Base-by-base conservation (phyloP, 2,113 vertebrate species). In the Planiliza haematocheilus region DNA sequence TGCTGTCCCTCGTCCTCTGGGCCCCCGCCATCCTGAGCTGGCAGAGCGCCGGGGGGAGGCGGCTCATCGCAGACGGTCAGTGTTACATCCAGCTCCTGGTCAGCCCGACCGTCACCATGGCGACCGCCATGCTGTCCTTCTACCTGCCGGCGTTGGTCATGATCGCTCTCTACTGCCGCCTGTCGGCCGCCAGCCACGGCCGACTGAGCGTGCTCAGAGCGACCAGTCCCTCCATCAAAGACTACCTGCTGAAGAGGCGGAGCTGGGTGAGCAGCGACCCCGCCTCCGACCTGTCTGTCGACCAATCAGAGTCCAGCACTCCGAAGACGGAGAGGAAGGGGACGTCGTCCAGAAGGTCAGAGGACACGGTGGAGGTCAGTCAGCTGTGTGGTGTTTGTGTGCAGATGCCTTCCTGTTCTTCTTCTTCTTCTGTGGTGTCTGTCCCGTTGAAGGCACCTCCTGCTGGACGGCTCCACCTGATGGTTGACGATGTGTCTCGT, bases 21-120 rank as follows among this genome's bases (percentile, higher is more conserved):
- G 94, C 95, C 0, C 97, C 97, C 0, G 95, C 96, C 82, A 98
- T 99, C 88, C 89, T 98, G 24, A 94, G 95, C 91, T 98, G 97
- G 97, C 97, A 99, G 91, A 94, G 93, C 13, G 82, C 89, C 59
- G 93, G 94, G 0, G 95, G 95, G 11, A 63, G 88, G 57, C 95
- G 96, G 48, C 91, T 93, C 0, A 92, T 98, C 30, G 92, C 92
- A 0, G 92, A 95, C 2, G 88, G 86, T n/a, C 64, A 95, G 14
- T 98, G 97, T 62, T 96, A 96, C 93, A 96, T 95, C 39, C 95
- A 94, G 81, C 95, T 99, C 62, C 94, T 98, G 37, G 95, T 92
- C 72, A 98, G 96, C 83, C 96, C 96, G 0, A 94, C 93, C 0
- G 95, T 95, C 81, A 98, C 96, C 9, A 91, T 99, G 0, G 96